phyloP scores from a whole-genome alignment of 2,797 vertebrate genomes.

The Spea hammondii region DNA sequence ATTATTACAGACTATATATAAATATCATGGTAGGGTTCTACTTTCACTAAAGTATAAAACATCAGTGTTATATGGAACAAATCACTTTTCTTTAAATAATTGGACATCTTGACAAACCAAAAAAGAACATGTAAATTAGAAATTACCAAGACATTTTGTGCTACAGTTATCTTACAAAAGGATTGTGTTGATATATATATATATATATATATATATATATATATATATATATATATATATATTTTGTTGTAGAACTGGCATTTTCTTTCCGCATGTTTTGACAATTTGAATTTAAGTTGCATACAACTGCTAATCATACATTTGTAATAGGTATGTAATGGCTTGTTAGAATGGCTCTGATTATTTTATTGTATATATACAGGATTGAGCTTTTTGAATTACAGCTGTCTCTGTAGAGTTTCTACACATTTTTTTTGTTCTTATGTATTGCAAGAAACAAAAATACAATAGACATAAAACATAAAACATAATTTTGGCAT shows the following conservation, averaged over 20 bases:
- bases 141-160: conserved; percentile 6
- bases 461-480: too few species aligned
- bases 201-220: too few species aligned
- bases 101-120: not conserved
- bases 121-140: not conserved
- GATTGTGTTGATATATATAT: not conserved
- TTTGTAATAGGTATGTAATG: too few species aligned
- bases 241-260: not conserved
- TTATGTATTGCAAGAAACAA: too few species aligned
- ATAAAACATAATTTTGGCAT: too few species aligned
- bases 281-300: not conserved
- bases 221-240: too few species aligned
- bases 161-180: not conserved
- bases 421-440: too few species aligned
- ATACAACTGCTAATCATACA: too few species aligned
- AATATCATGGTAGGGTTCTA: not conserved
- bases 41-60: not conserved
- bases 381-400: too few species aligned
- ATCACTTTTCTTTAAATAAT: not conserved
- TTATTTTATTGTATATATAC: too few species aligned
- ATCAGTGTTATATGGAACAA: not conserved
- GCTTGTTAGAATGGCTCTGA: too few species aligned
- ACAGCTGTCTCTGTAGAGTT: too few species aligned
- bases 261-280: not conserved
- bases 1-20: not conserved